These are phyloP conservation scores for Meles meles DNA, from an alignment of 2,113 vertebrate species.

Conservation along the genomic window DNA sequence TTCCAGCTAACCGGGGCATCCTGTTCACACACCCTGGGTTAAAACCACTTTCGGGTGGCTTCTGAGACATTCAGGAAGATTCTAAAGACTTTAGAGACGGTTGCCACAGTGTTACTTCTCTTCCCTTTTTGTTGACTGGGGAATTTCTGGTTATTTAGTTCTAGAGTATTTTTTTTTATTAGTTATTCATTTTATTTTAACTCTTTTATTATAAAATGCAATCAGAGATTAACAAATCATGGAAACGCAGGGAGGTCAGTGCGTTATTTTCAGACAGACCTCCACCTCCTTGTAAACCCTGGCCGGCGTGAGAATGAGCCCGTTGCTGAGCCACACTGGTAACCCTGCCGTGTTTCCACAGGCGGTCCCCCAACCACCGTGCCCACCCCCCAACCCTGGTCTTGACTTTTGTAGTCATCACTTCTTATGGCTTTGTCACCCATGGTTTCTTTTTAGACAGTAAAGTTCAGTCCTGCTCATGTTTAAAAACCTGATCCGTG, in stretches of 20 bases:
- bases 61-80: slow-evolving; percentile 38
- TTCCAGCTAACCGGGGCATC: slow-evolving; percentile 54
- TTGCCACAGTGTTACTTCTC: slow-evolving; percentile 5
- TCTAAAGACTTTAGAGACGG: background rate
- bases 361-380: too few species aligned
- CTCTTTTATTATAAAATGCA: background rate
- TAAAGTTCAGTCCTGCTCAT: background rate
- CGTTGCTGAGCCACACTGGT: background rate
- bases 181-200: background rate
- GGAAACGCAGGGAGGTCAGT: background rate
- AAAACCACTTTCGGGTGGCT: slow-evolving; percentile 53
- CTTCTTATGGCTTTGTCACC: background rate
- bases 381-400: too few species aligned
- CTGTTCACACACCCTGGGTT: slow-evolving; percentile 27
- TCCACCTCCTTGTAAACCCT: background rate
- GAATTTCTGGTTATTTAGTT: slow-evolving; percentile 34
- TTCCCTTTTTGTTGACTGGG: slow-evolving; percentile 48
- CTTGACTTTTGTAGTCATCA: background rate
- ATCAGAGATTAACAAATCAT: background rate
- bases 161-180: slow-evolving; percentile 20
- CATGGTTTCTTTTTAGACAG: background rate
- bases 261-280: background rate
- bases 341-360: too few species aligned
- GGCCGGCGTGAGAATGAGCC: background rate
- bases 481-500: background rate